A percentile compares a stretch with the other conserved stretches of the same genome.
Evolutionary conservation across 2,797 vertebrate genomes (phyloP).

Genomic region (Acanthopagrus latus): DNA sequence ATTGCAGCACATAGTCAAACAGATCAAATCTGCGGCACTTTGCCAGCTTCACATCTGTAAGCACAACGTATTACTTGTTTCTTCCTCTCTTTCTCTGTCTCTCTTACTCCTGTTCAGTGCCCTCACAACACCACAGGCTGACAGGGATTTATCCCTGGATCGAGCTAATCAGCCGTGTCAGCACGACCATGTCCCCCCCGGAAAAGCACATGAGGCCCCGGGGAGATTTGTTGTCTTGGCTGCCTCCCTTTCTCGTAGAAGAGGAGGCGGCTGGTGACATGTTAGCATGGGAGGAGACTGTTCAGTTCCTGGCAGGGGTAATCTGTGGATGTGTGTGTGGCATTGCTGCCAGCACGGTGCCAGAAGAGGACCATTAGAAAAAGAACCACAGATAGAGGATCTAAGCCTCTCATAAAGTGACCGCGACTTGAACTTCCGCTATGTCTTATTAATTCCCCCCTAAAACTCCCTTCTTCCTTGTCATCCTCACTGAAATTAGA

Average conservation of each 20-base stretch:
- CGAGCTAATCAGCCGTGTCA: conserved; percentile 65
- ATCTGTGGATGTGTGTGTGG: conserved; percentile 46
- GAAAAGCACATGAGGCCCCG: conserved; percentile 37
- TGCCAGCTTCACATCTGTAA: conserved; percentile 64
- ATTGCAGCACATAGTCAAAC: conserved; percentile 28
- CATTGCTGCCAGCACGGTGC: conserved; percentile 55
- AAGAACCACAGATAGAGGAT: conserved; percentile 49
- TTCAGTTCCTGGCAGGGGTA: conserved; percentile 59
- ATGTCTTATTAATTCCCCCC: neutral
- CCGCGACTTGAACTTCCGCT: conserved; percentile 37
- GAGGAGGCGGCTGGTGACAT: conserved; percentile 55
- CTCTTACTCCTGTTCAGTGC: conserved; percentile 15
- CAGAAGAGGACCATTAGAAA: conserved; percentile 50
- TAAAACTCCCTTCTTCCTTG: neutral
- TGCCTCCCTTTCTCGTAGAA: conserved; percentile 47
- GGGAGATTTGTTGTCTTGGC: conserved; percentile 61
- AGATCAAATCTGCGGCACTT: conserved; percentile 44
- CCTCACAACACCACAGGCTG: conserved; percentile 34
- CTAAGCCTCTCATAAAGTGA: conserved; percentile 45
- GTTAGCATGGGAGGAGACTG: conserved; percentile 44
- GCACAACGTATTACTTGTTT: conserved; percentile 29
- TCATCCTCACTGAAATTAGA: conserved; percentile 11
- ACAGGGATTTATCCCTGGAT: conserved; percentile 51
- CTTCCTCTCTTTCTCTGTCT: conserved; percentile 35
- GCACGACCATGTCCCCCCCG: conserved; percentile 15